phyloP scores from a whole-genome alignment of 2,888 invertebrate species.

The Morinoia aosen region DNA sequence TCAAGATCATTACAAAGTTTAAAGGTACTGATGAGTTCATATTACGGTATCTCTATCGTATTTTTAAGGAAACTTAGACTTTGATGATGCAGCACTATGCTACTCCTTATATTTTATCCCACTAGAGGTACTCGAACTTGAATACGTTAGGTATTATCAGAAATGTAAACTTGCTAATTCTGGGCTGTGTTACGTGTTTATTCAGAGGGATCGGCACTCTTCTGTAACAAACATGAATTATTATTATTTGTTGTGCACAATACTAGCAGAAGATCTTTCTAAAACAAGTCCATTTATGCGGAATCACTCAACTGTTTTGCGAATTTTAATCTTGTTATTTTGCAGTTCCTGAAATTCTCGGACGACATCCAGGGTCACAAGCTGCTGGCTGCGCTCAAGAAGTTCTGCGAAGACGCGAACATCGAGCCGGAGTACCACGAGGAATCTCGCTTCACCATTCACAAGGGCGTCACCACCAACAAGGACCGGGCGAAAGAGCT shows the following conservation, averaged over 20 bases:
- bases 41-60: no score
- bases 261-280: no score
- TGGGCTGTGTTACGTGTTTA: no score
- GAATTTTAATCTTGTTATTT: slow-evolving; percentile 39
- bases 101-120: neutral
- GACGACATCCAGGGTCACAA: slow-evolving; percentile 71
- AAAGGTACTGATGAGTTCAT: no score
- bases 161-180: neutral
- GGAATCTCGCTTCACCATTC: slow-evolving; percentile 59
- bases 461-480: slow-evolving; percentile 73
- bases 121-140: neutral
- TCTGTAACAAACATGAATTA: no score
- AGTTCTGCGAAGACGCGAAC: slow-evolving; percentile 70
- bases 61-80: no score
- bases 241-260: no score
- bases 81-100: neutral
- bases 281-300: neutral
- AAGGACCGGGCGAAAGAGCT: slow-evolving; percentile 73
- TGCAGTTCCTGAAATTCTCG: slow-evolving; percentile 74
- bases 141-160: neutral
- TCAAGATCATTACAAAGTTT: neutral
- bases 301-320: neutral
- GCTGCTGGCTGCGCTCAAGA: slow-evolving; percentile 72
- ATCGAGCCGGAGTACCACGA: slow-evolving; percentile 66
- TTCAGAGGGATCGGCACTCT: no score